phyloP scores from a whole-genome alignment of 2,888 invertebrate species.

The Petrolisthes cinctipes region DNA sequence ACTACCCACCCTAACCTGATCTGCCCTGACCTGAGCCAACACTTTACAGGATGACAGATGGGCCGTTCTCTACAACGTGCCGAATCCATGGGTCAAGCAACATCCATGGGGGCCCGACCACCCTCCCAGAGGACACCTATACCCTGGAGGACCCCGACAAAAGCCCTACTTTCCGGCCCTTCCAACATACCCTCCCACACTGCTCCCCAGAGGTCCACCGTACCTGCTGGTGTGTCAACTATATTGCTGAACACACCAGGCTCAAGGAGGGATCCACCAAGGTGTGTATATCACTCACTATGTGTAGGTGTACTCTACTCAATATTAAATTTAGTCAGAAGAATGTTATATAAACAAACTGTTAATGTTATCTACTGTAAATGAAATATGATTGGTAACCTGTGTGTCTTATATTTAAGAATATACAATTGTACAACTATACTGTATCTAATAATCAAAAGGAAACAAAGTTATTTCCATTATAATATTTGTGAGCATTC shows the following conservation, averaged over 20 bases:
- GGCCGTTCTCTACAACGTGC: conserved; percentile 60
- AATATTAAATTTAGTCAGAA: too few relatives aligned
- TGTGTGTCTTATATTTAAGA: too few relatives aligned
- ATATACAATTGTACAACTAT: too few relatives aligned
- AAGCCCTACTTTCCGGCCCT: conserved; percentile 52
- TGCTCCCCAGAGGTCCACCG: conserved; percentile 66
- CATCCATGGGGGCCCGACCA: conserved; percentile 57
- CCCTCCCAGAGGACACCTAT: conserved; percentile 45
- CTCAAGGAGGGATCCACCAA: conserved; percentile 66
- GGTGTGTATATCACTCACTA: conserved; percentile 33
- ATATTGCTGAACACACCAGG: conserved; percentile 66
- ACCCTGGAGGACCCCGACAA: conserved; percentile 53
- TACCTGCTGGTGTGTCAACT: conserved; percentile 66
- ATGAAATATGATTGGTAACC: too few relatives aligned
- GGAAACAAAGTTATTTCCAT: too few relatives aligned
- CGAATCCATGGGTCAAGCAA: conserved; percentile 64
- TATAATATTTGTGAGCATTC: too few relatives aligned
- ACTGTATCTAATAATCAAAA: too few relatives aligned
- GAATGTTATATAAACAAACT: too few relatives aligned
- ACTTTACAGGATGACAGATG: conserved; percentile 53
- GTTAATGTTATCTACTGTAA: too few relatives aligned
- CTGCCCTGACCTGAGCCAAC: background rate
- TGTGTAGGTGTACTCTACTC: too few relatives aligned
- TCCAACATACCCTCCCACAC: conserved; percentile 62
- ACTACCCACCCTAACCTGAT: background rate